These are phyloP conservation scores for Drosophila arizonae DNA, from an alignment of 1,140 invertebrate species.

Conservation along the genomic window DNA sequence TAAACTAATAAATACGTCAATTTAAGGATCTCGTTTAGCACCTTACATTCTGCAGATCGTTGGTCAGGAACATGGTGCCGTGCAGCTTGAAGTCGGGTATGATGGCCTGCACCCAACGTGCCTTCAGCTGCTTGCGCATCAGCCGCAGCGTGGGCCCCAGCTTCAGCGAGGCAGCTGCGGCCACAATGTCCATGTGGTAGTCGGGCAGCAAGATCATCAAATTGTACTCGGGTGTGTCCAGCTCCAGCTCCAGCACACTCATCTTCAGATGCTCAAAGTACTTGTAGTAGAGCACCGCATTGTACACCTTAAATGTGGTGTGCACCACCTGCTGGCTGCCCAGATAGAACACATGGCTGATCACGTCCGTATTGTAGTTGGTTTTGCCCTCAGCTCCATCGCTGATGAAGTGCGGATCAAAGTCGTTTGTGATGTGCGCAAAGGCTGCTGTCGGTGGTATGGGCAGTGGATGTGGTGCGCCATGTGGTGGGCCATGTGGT, in stretches of 20 bases:
- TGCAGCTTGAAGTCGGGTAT: slow-evolving; percentile 91
- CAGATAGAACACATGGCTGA: slow-evolving; percentile 79
- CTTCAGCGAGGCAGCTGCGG: slow-evolving; percentile 76
- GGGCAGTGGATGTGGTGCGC: slow-evolving; percentile 38
- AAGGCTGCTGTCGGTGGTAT: slow-evolving; percentile 46
- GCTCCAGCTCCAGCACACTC: slow-evolving; percentile 88
- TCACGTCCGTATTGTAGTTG: slow-evolving; percentile 78
- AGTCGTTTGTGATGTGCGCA: slow-evolving; percentile 67
- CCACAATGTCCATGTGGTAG: slow-evolving; percentile 82
- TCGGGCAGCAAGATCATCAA: slow-evolving; percentile 85
- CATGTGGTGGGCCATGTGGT: slow-evolving; percentile 45
- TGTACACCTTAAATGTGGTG: slow-evolving; percentile 87
- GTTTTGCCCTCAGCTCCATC: slow-evolving; percentile 58
- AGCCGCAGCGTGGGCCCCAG: slow-evolving; percentile 85
- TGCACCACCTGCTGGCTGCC: slow-evolving; percentile 79
- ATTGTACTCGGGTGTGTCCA: slow-evolving; percentile 88
- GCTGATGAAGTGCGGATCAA: slow-evolving; percentile 59
- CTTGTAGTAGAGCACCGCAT: slow-evolving; percentile 89
- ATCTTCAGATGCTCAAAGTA: slow-evolving; percentile 88
- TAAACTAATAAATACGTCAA: background rate
- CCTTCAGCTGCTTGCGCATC: slow-evolving; percentile 87
- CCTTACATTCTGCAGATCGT: slow-evolving; percentile 90
- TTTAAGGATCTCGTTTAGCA: background rate
- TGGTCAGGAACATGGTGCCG: slow-evolving; percentile 89
- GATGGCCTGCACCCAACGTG: slow-evolving; percentile 87